Evolutionary conservation across 2,888 invertebrate genomes (phyloP).

Genomic region (Acronicta psi): DNA sequence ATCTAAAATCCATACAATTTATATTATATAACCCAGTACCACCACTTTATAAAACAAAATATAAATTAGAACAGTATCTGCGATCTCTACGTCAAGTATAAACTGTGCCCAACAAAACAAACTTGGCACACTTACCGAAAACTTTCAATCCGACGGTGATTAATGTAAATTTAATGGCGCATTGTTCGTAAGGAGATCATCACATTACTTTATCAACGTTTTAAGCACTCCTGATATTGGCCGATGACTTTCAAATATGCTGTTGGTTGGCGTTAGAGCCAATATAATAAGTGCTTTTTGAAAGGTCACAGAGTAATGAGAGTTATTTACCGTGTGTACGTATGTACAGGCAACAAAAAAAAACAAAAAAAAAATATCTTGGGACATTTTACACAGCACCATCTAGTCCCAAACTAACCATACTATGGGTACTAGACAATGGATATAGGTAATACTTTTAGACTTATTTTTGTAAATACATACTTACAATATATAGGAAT

Average conservation of each 20-base stretch:
- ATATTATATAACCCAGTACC: no score
- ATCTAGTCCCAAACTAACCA: no score
- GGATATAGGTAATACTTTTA: no score
- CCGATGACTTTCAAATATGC: slow-evolving; percentile 39
- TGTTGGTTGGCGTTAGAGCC: neutral
- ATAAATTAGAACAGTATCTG: slow-evolving; percentile 13
- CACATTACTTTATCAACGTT: slow-evolving; percentile 59
- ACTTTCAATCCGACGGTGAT: slow-evolving; percentile 61
- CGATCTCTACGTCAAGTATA: slow-evolving; percentile 31
- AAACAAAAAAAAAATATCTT: no score
- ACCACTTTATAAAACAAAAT: slow-evolving; percentile 4
- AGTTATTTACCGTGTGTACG: no score
- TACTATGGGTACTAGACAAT: no score
- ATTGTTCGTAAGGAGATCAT: slow-evolving; percentile 55
- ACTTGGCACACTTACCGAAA: slow-evolving; percentile 55
- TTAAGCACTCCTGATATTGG: slow-evolving; percentile 42
- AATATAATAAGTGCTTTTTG: slow-evolving; percentile 26
- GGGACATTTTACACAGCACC: no score
- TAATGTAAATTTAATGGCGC: slow-evolving; percentile 68
- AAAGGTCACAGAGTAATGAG: slow-evolving; percentile 14
- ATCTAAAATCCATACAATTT: no score
- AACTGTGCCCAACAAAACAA: slow-evolving; percentile 38
- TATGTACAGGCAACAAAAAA: no score
- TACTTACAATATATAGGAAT: no score
- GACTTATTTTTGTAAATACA: no score